phyloP scores from a whole-genome alignment of 2,797 vertebrate species.

The Crenichthys baileyi region DNA sequence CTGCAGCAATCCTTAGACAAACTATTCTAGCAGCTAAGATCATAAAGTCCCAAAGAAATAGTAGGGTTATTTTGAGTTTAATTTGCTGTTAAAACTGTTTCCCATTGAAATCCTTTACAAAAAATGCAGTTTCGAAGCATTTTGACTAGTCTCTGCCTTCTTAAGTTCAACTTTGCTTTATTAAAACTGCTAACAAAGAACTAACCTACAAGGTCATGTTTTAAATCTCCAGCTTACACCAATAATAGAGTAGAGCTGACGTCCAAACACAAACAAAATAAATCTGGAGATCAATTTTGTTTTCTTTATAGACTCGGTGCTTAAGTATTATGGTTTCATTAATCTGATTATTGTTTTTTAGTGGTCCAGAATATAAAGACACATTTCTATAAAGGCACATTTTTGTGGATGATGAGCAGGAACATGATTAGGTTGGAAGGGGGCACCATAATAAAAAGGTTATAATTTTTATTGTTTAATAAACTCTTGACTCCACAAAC shows the following conservation, averaged over 20 bases:
- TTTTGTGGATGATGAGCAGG: neutral
- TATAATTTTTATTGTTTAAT: slow-evolving; percentile 6
- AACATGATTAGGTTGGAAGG: neutral
- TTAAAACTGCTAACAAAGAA: neutral
- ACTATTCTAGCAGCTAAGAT: neutral
- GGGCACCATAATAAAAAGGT: neutral
- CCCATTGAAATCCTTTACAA: too few relatives aligned
- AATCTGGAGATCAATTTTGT: slow-evolving; percentile 4
- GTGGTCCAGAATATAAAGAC: neutral
- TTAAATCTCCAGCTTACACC: neutral
- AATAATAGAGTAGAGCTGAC: slow-evolving; percentile 9
- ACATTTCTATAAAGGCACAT: neutral
- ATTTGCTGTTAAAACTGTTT: too few relatives aligned
- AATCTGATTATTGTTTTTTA: neutral
- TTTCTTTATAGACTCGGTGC: neutral
- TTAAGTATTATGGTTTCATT: neutral
- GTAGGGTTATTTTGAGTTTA: too few relatives aligned
- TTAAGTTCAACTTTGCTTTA: too few relatives aligned
- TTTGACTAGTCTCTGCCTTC: too few relatives aligned
- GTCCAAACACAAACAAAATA: neutral
- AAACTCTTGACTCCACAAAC: slow-evolving; percentile 11
- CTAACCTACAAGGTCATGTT: neutral
- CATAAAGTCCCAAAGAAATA: neutral
- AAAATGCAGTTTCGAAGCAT: too few relatives aligned
- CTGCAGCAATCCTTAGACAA: neutral